These are phyloP conservation scores for Sylvilagus bachmani DNA, from an alignment of 2,113 vertebrate genomes.

Conservation along the genomic window DNA sequence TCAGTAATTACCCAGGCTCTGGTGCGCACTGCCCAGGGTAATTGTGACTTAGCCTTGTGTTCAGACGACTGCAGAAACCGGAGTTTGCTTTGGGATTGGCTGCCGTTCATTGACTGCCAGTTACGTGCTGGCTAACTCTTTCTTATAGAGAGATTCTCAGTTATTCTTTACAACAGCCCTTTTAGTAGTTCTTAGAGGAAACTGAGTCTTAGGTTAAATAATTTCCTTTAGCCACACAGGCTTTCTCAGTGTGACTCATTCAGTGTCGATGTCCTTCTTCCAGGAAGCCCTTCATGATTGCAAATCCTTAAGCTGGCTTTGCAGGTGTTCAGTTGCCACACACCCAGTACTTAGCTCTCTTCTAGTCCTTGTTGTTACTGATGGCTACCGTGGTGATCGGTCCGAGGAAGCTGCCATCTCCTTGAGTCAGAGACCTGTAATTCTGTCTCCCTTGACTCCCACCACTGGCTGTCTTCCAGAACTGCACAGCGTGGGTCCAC, in stretches of 20 bases:
- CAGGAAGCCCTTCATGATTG: conserved; percentile 34
- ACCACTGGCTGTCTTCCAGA: neutral
- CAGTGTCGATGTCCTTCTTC: neutral
- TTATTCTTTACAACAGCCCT: neutral
- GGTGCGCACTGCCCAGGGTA: neutral
- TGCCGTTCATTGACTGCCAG: neutral
- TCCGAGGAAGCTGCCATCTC: neutral
- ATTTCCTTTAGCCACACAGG: neutral
- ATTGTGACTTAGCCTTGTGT: neutral
- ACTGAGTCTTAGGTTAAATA: neutral
- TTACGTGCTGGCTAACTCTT: neutral
- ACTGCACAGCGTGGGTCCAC: neutral
- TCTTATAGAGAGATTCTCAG: no score
- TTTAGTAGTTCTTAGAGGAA: neutral
- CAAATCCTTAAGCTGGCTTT: neutral
- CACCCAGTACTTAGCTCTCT: neutral
- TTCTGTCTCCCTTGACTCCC: neutral
- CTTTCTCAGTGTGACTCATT: neutral
- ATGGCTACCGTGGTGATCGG: neutral
- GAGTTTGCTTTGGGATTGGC: neutral
- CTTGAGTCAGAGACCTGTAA: neutral
- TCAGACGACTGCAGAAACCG: neutral
- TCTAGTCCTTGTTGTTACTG: neutral
- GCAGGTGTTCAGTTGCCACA: neutral
- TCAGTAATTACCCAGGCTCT: neutral